Evolutionary conservation across 2,888 invertebrate species (phyloP).

Genomic region (Octonoba sinensis): DNA sequence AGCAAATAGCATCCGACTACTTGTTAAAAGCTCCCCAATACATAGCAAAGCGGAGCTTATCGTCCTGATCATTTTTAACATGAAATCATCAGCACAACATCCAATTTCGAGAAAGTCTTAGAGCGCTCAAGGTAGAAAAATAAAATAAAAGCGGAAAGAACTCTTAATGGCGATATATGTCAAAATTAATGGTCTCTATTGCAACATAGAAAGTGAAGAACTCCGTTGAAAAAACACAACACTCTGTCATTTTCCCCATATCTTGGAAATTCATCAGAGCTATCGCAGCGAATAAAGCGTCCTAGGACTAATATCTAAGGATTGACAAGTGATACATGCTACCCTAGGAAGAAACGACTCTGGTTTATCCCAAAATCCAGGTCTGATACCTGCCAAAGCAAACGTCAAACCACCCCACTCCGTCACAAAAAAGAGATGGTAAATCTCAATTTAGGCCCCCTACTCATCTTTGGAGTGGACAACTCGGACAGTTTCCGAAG

Average conservation of each 20-base stretch:
- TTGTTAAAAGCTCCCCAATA: too few species aligned
- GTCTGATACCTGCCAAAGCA: constrained; percentile 32
- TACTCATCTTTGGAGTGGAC: constrained; percentile 37
- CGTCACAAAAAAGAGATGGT: constrained; percentile 31
- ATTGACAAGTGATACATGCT: constrained; percentile 47
- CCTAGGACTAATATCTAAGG: constrained; percentile 8
- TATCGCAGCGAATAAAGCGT: constrained; percentile 20
- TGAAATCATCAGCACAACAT: too few species aligned
- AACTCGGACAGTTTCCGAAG: constrained; percentile 40
- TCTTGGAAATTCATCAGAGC: constrained; percentile 19
- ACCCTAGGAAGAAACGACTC: constrained; percentile 17
- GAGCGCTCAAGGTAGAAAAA: not conserved
- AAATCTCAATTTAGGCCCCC: constrained; percentile 54
- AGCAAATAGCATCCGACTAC: too few species aligned
- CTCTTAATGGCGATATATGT: constrained; percentile 31
- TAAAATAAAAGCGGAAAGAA: constrained; percentile 16
- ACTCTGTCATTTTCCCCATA: constrained; percentile 5
- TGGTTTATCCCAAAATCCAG: constrained; percentile 47
- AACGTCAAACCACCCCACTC: constrained; percentile 29
- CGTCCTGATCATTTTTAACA: too few species aligned
- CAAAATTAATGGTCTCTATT: constrained; percentile 46
- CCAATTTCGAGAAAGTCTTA: too few species aligned
- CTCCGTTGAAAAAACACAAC: not conserved
- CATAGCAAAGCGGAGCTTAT: too few species aligned
- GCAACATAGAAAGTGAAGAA: constrained; percentile 21